Evolutionary conservation across 64 coral and sea anemone species (phyloP), one percentile per base, ranked within the genome.

Genomic region (Stylophora pistillata): DNA sequence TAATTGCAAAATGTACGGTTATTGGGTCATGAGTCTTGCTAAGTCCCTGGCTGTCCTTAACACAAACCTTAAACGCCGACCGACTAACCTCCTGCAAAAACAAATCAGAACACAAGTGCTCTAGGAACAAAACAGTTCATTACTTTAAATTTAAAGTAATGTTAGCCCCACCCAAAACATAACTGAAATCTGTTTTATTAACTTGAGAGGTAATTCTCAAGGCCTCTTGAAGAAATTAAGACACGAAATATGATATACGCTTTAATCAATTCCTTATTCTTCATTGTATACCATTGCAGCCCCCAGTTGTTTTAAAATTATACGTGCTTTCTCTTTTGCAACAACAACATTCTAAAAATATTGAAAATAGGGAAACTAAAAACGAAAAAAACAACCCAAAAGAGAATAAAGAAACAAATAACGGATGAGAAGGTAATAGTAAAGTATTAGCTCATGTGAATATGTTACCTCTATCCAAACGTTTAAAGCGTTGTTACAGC

Each of bases 41-140:
- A 26, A 93, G 29, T 28, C 85, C 82, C 21, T 88, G 85, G 37
- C 77, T 61, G 73, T 93, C 91, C 54, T 93, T 93, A 2, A 88
- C 55, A 66, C 91, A 93, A 27, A 88, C 75, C 88, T 82, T 93
- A 28, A 93, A 93, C 52, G 76, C 81, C 15, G 66, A 27, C 21
- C 47, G 30, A 10, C 85, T 88, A 0, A 93, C 80, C 52, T 82
- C 91, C 91, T 93, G 75, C 59, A 26, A 53, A 69, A 33, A 71
- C 53, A 26, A n/a, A 33, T 33, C 55, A 4, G 14, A 15, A 57
- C 20, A 55, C 13, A 16, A 33, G 16, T 78, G 20, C 9, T 78
- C 25, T n/a, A n/a, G n/a, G n/a, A 68, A 10, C 23, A 25, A 10
- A 59, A 13, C 2, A 15, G 6, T 2, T 59, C 1, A 59, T 59